These are phyloP conservation scores for Petrocephalus zakoni DNA, from an alignment of 2,113 vertebrate genomes.

Conservation along the genomic window DNA sequence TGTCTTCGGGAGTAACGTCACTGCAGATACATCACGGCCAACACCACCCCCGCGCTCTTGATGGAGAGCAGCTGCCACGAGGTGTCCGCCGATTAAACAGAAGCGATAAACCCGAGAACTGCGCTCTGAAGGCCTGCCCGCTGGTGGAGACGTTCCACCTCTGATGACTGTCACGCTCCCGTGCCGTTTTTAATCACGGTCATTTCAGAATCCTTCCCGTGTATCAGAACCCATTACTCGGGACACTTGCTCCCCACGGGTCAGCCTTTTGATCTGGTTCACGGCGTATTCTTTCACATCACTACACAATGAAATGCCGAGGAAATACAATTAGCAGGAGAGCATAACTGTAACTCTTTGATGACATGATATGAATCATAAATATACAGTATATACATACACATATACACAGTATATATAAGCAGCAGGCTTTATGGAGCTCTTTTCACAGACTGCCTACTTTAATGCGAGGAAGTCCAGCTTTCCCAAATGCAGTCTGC, in stretches of 20 bases:
- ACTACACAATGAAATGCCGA: neutral
- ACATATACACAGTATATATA: neutral
- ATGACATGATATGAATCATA: neutral
- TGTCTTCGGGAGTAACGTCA: neutral
- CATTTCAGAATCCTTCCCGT: neutral
- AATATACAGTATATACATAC: neutral
- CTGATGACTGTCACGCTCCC: neutral
- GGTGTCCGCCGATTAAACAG: neutral
- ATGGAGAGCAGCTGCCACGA: neutral
- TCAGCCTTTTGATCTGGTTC: conserved; percentile 5
- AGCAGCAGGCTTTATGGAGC: no score
- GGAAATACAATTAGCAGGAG: neutral
- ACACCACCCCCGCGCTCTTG: neutral
- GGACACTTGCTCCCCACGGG: neutral
- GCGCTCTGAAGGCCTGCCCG: neutral
- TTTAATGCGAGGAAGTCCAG: no score
- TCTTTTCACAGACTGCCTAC: no score
- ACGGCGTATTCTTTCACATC: neutral
- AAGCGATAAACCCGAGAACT: neutral
- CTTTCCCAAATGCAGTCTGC: no score
- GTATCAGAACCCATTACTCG: neutral
- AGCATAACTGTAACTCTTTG: neutral
- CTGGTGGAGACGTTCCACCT: neutral
- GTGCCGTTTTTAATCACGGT: conserved; percentile 16
- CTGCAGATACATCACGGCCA: neutral